Base-by-base conservation (phyloP, 1,140 invertebrate species). In the Heliconius melpomene region DNA sequence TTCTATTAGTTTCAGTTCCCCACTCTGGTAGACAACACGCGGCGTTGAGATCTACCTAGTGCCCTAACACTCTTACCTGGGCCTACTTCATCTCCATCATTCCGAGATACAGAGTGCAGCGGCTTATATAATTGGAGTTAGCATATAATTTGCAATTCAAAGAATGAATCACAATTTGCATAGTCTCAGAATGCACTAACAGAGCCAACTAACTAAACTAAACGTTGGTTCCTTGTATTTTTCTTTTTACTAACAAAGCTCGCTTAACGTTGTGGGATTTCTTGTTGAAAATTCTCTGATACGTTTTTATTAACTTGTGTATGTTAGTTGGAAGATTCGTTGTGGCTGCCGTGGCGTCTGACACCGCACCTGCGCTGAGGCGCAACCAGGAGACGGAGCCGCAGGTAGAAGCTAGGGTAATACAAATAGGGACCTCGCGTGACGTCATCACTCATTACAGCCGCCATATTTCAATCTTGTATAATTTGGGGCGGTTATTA, bases 131-230 rank as follows among this genome's bases (percentile, higher is more conserved):
- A 66, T 66, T 29, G 26, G 29, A 66, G 60, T 26, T 66, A 16
- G 11, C n/a, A 57, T 57, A 23, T 9, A 66, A 66, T 66, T 66
- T 66, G 60, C 60, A 66, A 66, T 66, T 66, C 60, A 66, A 66
- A 26, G 23, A 66, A 66, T 16, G 60, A 29, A 66, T 29, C 26
- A 13, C 3, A 26, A 66, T 66, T 66, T 66, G 60, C 60, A 66
- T 66, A 66, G 60, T 29, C 60, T 29, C 60, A 16, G 26, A 66
- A 66, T 66, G 60, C 60, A 66, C 40, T 46, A 16, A 16, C 13
- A 66, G 23, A n/a, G 23, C 60, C 60, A 6, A 29, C 23, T 29
- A 66, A 66, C 60, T 66, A 29, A 66, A 66, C 60, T 66, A 66
- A 29, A 29, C 50, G 16, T 52, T 52, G 18, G 8, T 9, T 23